phyloP scores from a whole-genome alignment of 2,113 vertebrate species.

The Cephalopholis sonnerati region DNA sequence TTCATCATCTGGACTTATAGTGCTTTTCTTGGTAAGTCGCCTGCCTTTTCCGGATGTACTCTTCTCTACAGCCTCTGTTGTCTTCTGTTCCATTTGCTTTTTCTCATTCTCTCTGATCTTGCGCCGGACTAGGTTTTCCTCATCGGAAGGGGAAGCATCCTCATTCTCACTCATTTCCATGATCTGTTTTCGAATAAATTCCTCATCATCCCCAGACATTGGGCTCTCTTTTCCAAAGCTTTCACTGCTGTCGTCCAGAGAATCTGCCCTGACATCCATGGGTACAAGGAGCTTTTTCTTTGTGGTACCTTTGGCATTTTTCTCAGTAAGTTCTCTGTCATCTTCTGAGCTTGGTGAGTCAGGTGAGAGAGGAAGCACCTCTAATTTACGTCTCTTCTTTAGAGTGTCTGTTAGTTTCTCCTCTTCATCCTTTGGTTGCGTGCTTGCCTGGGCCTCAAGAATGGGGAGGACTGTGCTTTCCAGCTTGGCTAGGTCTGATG shows the following conservation, averaged over 20 bases:
- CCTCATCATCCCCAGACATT: constrained; percentile 93
- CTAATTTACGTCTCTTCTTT: constrained; percentile 86
- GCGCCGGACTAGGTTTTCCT: constrained; percentile 85
- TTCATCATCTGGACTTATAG: constrained; percentile 90
- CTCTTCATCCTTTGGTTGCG: constrained; percentile 81
- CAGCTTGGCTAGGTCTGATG: constrained; percentile 93
- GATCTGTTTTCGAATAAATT: constrained; percentile 94
- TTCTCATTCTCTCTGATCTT: constrained; percentile 89
- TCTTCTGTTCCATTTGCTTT: constrained; percentile 85
- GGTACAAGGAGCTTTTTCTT: constrained; percentile 85
- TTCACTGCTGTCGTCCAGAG: constrained; percentile 96
- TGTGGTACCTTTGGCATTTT: constrained; percentile 61
- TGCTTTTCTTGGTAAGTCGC: constrained; percentile 88
- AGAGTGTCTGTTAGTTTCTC: constrained; percentile 74
- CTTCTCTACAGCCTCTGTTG: constrained; percentile 83
- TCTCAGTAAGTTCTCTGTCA: constrained; percentile 83
- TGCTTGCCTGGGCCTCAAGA: constrained; percentile 90
- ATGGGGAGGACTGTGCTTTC: constrained; percentile 96
- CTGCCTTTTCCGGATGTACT: constrained; percentile 84
- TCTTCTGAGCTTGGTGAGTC: constrained; percentile 89
- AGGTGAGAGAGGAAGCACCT: constrained; percentile 84
- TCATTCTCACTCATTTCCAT: constrained; percentile 98
- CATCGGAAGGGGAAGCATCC: constrained; percentile 93
- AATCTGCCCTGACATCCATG: constrained; percentile 87
- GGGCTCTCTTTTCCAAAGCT: constrained; percentile 93